Base-by-base conservation (phyloP, 92 coral and sea anemone genomes). In the Bergia puertoricense region DNA sequence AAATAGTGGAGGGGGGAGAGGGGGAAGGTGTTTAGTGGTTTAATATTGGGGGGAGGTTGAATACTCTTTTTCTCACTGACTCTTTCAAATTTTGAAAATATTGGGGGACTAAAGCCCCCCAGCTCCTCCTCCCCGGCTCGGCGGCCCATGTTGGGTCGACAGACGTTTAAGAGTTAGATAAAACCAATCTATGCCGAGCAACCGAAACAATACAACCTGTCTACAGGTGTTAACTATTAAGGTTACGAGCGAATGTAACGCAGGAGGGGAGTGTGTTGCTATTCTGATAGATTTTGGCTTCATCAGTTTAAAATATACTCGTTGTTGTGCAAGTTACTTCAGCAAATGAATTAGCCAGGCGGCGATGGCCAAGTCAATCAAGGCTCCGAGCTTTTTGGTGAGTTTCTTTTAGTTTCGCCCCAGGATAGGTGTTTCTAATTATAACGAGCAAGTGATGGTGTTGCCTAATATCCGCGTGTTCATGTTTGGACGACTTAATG, bases 301-400 rank as follows among this genome's bases (percentile, higher is more conserved):
- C 30, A 62, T 62, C 23, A 22, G 23, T 4, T 62, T 5, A 20
- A 1, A 62, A 62, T 18, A 7, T 1, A 8, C 30, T 62, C 11
- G 23, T 23, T 4, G 30, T 18, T 62, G 69, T 22, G 6, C 22
- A 57, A 62, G 7, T 62, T 3, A 62, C 69, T 62, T 16, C 30
- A 30, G n/a, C 30, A 62, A 62, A 6, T 5, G 69, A 62, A 62
- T 30, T 30, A 30, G 0, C 69, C 3, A 6, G 67, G 36, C 41
- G 14, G 57, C 18, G 42, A 79, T 79, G 82, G 82, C 82, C 54
- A 79, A 79, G 2, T 48, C 66, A n/a, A 13, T 38, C 15, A 79
- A 79, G 41, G 56, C 6, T 79, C 65, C 82, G 16, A 77, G 57
- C 15, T 22, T 20, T 23, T 18, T 48, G 82, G 82, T 79, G 66